These are phyloP conservation scores for Latrodectus geometricus DNA, from an alignment of 1,140 invertebrate species.

Conservation along the genomic window DNA sequence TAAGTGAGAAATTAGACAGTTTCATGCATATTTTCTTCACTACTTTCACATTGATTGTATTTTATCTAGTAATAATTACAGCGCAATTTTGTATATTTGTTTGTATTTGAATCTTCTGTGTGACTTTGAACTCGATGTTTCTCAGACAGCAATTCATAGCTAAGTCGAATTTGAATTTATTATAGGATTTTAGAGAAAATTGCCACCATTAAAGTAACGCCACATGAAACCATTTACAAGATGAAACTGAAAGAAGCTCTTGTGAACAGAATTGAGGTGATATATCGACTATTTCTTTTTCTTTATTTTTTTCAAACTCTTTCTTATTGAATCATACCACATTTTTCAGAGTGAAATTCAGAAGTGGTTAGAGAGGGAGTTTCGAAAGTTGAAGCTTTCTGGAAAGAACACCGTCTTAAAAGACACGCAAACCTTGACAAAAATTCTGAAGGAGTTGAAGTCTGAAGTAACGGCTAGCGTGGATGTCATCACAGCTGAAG, in stretches of 20 bases:
- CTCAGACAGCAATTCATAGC: too few relatives aligned
- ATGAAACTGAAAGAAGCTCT: constrained; percentile 26
- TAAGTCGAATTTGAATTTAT: too few relatives aligned
- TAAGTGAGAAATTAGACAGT: too few relatives aligned
- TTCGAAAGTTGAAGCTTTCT: constrained; percentile 36
- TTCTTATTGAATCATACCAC: not conserved
- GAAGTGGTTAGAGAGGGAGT: constrained; percentile 20
- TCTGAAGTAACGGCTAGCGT: not conserved
- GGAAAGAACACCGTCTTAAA: constrained; percentile 26
- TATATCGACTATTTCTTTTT: too few relatives aligned
- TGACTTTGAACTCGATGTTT: too few relatives aligned
- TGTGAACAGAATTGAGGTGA: too few relatives aligned
- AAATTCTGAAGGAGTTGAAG: constrained; percentile 25
- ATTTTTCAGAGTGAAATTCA: constrained; percentile 13
- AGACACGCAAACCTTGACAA: constrained; percentile 22
- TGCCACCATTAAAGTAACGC: constrained; percentile 21
- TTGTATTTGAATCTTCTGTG: too few relatives aligned
- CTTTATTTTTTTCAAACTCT: too few relatives aligned
- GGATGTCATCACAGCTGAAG: constrained; percentile 10
- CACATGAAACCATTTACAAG: constrained; percentile 42
- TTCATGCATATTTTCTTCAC: too few relatives aligned
- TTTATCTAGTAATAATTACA: too few relatives aligned
- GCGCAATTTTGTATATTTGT: too few relatives aligned
- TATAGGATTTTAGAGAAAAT: constrained; percentile 53
- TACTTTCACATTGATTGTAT: too few relatives aligned